A percentile compares a stretch with the other conserved stretches of the same genome.
phyloP scores from a whole-genome alignment of 2,888 invertebrate species.

The Labia minor region DNA sequence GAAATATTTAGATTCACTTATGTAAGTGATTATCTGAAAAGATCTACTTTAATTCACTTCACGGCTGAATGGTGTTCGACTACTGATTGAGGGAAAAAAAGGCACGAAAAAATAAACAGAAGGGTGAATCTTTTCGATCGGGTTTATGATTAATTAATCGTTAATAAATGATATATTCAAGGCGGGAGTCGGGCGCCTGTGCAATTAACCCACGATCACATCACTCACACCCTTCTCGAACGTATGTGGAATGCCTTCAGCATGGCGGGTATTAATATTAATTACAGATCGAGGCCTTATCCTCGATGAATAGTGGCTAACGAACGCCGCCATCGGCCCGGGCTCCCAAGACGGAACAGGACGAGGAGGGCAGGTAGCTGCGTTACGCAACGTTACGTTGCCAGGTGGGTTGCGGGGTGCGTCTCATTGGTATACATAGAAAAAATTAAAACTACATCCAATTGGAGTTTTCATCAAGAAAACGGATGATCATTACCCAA shows the following conservation, averaged over 20 bases:
- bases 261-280: constrained; percentile 4
- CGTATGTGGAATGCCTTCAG: not conserved
- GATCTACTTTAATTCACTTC: too few species aligned
- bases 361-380: not conserved
- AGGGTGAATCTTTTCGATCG: too few species aligned
- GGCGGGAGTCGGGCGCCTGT: constrained; percentile 4
- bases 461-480: too few species aligned
- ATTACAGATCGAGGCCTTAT: not conserved
- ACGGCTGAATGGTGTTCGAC: too few species aligned
- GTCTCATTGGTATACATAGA: too few species aligned
- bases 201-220: not conserved
- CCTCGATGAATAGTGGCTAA: constrained; percentile 7
- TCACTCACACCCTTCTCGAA: not conserved
- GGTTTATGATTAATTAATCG: not conserved
- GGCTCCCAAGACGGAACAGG: not conserved
- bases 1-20: too few species aligned
- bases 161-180: not conserved
- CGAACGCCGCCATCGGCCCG: not conserved
- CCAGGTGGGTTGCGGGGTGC: too few species aligned
- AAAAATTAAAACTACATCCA: too few species aligned
- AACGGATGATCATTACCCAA: too few species aligned
- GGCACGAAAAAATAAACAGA: too few species aligned
- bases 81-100: too few species aligned
- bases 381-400: constrained; percentile 4
- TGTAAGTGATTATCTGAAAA: too few species aligned